These are phyloP conservation scores for Scaptomyza caliginosa DNA, from an alignment of 2,888 invertebrate genomes.

Conservation along the genomic window DNA sequence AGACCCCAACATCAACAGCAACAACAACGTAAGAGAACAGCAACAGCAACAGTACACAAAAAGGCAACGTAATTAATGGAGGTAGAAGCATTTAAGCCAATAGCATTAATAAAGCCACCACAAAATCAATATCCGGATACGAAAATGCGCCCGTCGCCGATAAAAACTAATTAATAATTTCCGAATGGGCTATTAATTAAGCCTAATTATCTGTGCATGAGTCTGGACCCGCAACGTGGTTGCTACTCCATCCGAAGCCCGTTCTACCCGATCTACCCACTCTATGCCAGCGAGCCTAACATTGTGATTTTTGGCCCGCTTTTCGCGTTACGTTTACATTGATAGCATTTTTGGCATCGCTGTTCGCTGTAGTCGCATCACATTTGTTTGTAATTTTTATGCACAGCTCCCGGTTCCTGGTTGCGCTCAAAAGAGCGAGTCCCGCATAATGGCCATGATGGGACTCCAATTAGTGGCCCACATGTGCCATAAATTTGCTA, in stretches of 20 bases:
- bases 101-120: conserved; percentile 84
- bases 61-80: conserved; percentile 83
- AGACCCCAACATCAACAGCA: conserved; percentile 34
- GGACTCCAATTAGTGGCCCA: conserved; percentile 63
- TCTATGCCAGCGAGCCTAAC: conserved; percentile 6
- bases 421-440: conserved; percentile 4
- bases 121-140: conserved; percentile 85
- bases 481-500: conserved; percentile 49
- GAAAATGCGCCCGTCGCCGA: conserved; percentile 84
- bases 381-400: conserved; percentile 61
- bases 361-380: conserved; percentile 41
- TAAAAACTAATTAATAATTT: conserved; percentile 85
- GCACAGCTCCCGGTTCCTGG: conserved; percentile 2
- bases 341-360: conserved; percentile 17
- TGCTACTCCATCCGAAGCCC: conserved; percentile 48
- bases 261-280: not conserved
- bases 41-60: conserved; percentile 60
- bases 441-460: conserved; percentile 81
- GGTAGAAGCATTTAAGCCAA: conserved; percentile 83
- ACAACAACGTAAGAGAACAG: conserved; percentile 13
- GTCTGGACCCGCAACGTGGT: conserved; percentile 68
- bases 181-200: conserved; percentile 85
- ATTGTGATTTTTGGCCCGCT: conserved; percentile 23
- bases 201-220: conserved; percentile 84
- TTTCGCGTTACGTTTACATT: conserved; percentile 23